Percentiles rank a stretch among this genome's conserved stretches.
Evolutionary conservation across 2,113 vertebrate species (phyloP).

Genomic region (Numida meleagris): DNA sequence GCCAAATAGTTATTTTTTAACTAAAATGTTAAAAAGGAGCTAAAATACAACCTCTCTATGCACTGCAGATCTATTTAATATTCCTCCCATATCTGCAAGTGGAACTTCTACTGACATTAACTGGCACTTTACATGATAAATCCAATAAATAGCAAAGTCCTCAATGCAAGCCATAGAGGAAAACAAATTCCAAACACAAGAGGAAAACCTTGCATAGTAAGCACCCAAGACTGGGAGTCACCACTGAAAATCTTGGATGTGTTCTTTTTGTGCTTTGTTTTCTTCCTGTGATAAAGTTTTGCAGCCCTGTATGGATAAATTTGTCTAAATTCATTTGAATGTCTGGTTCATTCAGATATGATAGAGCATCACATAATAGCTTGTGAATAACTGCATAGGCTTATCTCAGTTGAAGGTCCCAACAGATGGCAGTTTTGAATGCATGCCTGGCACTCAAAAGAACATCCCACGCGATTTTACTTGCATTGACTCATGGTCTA

Average conservation of each 20-base stretch:
- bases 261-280: background rate
- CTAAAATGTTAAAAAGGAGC: conserved; percentile 16
- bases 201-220: background rate
- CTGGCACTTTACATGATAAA: conserved; percentile 17
- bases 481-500: background rate
- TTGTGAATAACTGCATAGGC: background rate
- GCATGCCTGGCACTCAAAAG: background rate
- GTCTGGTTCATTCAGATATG: background rate
- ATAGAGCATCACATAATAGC: background rate
- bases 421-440: background rate
- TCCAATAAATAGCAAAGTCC: background rate
- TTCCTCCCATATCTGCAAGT: conserved; percentile 51
- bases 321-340: background rate
- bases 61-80: conserved; percentile 67
- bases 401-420: background rate
- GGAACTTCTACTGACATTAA: conserved; percentile 34
- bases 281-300: background rate
- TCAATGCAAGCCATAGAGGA: background rate
- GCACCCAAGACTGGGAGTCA: background rate
- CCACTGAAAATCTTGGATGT: background rate
- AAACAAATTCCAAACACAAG: background rate
- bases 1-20: conserved; percentile 30
- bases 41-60: conserved; percentile 52
- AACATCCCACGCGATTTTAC: background rate
- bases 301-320: background rate